Base-by-base conservation (phyloP, 2,888 invertebrate species). In the Biston stratarius region DNA sequence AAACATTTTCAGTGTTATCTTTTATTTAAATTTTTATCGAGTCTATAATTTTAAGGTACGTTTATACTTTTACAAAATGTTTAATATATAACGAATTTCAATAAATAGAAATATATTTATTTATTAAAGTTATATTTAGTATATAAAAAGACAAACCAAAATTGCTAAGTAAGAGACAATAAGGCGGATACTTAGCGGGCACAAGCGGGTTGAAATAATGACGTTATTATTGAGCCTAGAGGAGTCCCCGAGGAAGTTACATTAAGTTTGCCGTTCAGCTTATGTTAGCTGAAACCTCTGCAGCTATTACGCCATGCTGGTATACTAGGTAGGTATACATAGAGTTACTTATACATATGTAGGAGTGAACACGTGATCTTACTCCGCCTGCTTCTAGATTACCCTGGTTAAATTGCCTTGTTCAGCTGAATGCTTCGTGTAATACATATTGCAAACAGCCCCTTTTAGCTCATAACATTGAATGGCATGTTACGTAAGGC, bases 261-360 rank as follows among this genome's bases (percentile, higher is more conserved):
- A 85, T 84, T 84, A 84, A 86, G 85, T 87, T 88, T 85, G 81
- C 82, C 75, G 77, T 81, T 79, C 79, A 81, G 85, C 84, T 84
- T 81, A 85, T 86, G 78, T 85, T 81, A 77, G 83, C 77, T 79
- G 76, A 71, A 71, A 64, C 67, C 71, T 75, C 61, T 72, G 64
- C 77, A 74, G 75, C 83, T 78, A 83, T 83, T 82, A 80, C 77
- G 77, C 72, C 60, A 62, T 64, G 61, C 69, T 72, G 66, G 60
- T 64, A 61, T 69, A 51, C 61, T 14, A 42, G 59, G 67, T 48
- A 11, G 53, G 33, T n/a, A 36, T 1, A 6, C 58, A 61, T 40
- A 59, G 45, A 38, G 56, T 68, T 61, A 56, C 64, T 48, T 49
- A 33, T 44, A 58, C 63, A 56, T 59, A 65, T 40, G 57, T 67